These are phyloP conservation scores for Rhinichthys klamathensis DNA, from an alignment of 2,113 vertebrate genomes.

Conservation along the genomic window DNA sequence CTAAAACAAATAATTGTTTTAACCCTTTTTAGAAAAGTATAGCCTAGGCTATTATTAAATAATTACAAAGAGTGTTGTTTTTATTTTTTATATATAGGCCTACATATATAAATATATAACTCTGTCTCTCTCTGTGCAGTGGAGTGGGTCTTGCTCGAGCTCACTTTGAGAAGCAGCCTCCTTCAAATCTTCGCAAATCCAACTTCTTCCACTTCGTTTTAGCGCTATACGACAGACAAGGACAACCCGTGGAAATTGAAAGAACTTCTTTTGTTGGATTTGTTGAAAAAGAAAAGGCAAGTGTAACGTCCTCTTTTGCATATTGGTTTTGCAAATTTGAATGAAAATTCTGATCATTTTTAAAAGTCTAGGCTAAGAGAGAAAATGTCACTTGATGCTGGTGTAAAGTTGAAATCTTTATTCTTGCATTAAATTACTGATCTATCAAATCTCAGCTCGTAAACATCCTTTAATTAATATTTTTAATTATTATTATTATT, in stretches of 20 bases:
- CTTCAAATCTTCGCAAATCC: slow-evolving; percentile 97
- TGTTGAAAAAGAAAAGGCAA: slow-evolving; percentile 98
- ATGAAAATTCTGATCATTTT: neutral
- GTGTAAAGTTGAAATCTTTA: neutral
- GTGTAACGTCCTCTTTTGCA: slow-evolving; percentile 51
- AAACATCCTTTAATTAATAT: neutral
- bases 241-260: slow-evolving; percentile 98
- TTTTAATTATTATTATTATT: neutral
- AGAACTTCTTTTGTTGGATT: slow-evolving; percentile 96
- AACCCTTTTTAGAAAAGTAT: neutral
- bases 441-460: neutral
- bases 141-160: slow-evolving; percentile 98
- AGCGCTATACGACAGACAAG: slow-evolving; percentile 97
- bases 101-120: slow-evolving; percentile 43
- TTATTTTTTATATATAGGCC: neutral
- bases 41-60: neutral
- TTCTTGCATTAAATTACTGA: neutral
- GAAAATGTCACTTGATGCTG: neutral
- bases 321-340: neutral
- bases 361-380: neutral
- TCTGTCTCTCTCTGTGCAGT: slow-evolving; percentile 66
- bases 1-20: neutral
- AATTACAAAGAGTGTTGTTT: neutral
- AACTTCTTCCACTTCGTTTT: slow-evolving; percentile 99
- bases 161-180: slow-evolving; percentile 99